Evolutionary conservation across 1,140 invertebrate genomes (phyloP), one percentile per base, ranked within the genome.

Genomic region (Oryctes rhinoceros): DNA sequence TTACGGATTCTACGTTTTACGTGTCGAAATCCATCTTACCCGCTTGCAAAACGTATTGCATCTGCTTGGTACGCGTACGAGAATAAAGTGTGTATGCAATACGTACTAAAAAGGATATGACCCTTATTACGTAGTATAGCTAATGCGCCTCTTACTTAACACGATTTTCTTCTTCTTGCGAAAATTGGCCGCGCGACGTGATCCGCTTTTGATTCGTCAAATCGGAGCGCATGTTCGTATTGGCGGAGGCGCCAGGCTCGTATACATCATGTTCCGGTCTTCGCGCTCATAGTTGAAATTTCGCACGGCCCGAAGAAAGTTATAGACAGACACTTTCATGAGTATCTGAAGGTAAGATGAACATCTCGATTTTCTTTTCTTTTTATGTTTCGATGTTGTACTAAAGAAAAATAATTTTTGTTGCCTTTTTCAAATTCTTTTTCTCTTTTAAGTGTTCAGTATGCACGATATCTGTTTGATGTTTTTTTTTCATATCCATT

Each of bases 281-380:
- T 59, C 53, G 53, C 15, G 18, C 53, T 59, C 18, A 59, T 59
- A 59, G 53, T 59, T 59, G 53, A 59, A 59, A 59, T 59, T 59
- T 59, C 15, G 53, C 53, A 59, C 53, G 53, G 15, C 6, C 53
- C 53, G 53, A 59, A 59, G 53, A 59, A 59, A 59, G 53, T 59
- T 59, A 59, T 59, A 59, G n/a, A n/a, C 53, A n/a, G 53, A 59
- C 53, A 59, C 53, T 59, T 59, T 20, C 53, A 59, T 59, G 53
- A 59, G 53, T 59, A 59, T 59, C 18, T 59, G 53, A 59, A 59
- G 53, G 53, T 59, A 59, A 59, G 53, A 59, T 59, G 15, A 59
- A n/a, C n/a, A 3, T 18, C 15, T 59, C n/a, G 15, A 18, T 15
- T 5, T 59, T 59, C 5, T n/a, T 59, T n/a, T 59, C 15, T 59